phyloP scores from a whole-genome alignment of 2,113 vertebrate species.

The Pluvianellus socialis region DNA sequence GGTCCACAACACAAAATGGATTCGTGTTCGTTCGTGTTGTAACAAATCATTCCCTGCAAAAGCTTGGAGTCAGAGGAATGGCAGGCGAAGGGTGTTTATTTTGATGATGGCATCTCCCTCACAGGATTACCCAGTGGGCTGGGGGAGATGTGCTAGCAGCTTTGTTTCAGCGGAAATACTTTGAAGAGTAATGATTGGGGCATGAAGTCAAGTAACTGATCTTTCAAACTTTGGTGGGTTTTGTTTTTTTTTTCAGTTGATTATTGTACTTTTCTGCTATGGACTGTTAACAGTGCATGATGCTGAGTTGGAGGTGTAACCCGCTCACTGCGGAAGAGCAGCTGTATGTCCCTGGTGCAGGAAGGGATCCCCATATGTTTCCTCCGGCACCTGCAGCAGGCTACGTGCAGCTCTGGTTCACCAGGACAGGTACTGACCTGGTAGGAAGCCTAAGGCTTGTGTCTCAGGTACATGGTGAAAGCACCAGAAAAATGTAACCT shows the following conservation, averaged over 20 bases:
- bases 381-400: not conserved
- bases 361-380: not conserved
- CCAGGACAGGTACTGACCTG: fast-evolving
- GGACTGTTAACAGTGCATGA: not conserved
- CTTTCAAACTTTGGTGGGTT: not conserved
- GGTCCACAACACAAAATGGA: not conserved
- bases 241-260: not conserved
- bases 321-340: not conserved
- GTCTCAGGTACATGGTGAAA: not conserved
- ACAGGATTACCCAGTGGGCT: not conserved
- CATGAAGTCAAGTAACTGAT: not conserved
- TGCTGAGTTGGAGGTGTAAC: not conserved
- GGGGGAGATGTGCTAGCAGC: not conserved
- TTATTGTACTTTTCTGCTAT: not conserved
- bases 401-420: not conserved
- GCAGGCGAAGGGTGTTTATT: not conserved
- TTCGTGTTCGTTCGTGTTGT: not conserved
- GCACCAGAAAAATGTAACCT: not conserved
- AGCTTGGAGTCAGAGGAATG: not conserved
- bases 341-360: not conserved
- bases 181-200: not conserved
- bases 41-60: not conserved
- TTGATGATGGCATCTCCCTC: not conserved
- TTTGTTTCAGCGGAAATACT: not conserved
- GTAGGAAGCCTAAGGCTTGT: not conserved